Conservation (phyloP, 2,113 vertebrate genomes). For the Seriola dumerili region DNA sequence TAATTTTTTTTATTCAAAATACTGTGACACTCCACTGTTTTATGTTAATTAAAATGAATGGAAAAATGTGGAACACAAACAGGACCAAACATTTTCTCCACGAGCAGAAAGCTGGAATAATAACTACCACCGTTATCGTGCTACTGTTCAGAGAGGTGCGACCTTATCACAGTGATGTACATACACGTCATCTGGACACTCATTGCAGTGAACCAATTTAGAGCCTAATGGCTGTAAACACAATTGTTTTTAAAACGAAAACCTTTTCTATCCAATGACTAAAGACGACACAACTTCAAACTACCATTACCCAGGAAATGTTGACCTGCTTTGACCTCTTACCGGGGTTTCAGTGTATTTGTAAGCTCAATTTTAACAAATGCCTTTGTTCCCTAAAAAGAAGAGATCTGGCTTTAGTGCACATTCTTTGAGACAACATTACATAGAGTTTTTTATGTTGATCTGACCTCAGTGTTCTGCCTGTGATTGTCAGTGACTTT, state of each 20-base stretch:
- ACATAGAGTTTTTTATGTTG: background rate
- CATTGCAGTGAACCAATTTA: background rate
- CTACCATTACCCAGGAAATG: background rate
- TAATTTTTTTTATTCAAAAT: constrained; percentile 56
- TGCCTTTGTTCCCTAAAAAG: constrained; percentile 1
- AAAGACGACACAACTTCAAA: constrained; percentile 15
- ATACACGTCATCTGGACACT: background rate
- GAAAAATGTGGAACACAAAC: constrained; percentile 15
- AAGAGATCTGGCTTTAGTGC: constrained; percentile 10
- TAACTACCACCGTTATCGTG: background rate
- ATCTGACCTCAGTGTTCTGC: background rate
- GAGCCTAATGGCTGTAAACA: constrained; percentile 17
- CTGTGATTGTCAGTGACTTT: background rate
- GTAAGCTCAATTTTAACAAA: background rate
- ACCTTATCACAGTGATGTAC: background rate
- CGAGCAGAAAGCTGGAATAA: background rate
- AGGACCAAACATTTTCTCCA: background rate
- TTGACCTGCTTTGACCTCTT: background rate
- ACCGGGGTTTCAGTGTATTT: background rate
- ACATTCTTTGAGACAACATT: background rate
- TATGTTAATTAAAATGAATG: constrained; percentile 18
- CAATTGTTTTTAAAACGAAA: constrained; percentile 23
- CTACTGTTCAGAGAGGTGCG: background rate
- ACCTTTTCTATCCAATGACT: background rate
- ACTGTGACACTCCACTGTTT: background rate